Base-by-base conservation (phyloP, 64 coral and sea anemone species). In the Montipora efflorescens region DNA sequence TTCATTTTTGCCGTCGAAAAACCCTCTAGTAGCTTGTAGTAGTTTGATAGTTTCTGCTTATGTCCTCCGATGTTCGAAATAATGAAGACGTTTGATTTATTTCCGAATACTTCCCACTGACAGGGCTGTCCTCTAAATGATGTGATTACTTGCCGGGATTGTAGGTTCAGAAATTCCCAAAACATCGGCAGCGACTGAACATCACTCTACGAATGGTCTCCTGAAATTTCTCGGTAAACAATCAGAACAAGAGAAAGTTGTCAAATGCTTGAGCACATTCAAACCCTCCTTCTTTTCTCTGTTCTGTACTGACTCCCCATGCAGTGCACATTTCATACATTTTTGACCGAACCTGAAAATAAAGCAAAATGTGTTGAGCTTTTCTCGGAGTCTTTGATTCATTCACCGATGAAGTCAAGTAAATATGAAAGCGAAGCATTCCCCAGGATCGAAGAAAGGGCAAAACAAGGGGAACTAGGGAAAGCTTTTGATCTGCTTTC, bases 361-460 rank as follows among this genome's bases (percentile, higher is more conserved):
- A 76, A 76, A 76, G 22, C 74, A 76, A 76, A 76, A 76, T 43
- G 5, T 76, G 22, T 76, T 76, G 74, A 43, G 9, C 28, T 6
- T 76, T 76, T 76, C 28, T 44, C 47, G 25, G 9, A 1, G 74
- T 0, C 23, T 76, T 5, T 44, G 28, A 76, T 44, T 76, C 25
- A 25, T 76, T 14, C 8, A 12, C 22, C 9, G 74, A 76, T 76
- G 74, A 76, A 43, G 74, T 43, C 28, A 76, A 8, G 15, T 76
- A 76, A 76, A 76, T 76, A 76, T 3, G 47, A 43, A 76, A 76
- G 22, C 74, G 74, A 76, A 76, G 74, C 23, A 76, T 44, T 76
- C 74, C 74, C 21, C 74, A 76, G 74, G 6, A 44, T 43, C 74
- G 74, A 43, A 45, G 74, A 76, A 76, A 9, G 21, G 47, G 74